A percentile compares a stretch with the other conserved stretches of the same genome.
Evolutionary conservation across 2,888 invertebrate species (phyloP).

Genomic region (Agriopis aurantiaria): DNA sequence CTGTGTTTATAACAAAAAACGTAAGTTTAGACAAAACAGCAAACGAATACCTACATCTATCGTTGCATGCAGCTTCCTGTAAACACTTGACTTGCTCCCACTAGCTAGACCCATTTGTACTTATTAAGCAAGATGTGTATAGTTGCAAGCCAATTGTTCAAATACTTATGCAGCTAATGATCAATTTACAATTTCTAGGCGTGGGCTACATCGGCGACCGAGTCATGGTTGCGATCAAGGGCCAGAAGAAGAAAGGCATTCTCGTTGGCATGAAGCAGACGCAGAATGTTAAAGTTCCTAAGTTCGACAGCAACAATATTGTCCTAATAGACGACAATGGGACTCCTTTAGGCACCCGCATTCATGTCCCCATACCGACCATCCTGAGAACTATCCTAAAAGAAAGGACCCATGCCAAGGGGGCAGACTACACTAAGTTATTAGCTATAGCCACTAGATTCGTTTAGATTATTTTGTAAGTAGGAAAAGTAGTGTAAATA

Average conservation of each 20-base stretch:
- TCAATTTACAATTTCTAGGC: slow-evolving; percentile 56
- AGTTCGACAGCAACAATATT: slow-evolving; percentile 97
- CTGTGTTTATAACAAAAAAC: slow-evolving; percentile 95
- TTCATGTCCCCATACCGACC: slow-evolving; percentile 98
- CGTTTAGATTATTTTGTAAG: slow-evolving; percentile 84
- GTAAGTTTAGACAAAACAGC: slow-evolving; percentile 57
- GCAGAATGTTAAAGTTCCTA: slow-evolving; percentile 93
- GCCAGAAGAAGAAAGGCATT: slow-evolving; percentile 97
- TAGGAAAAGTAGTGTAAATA: slow-evolving; percentile 55
- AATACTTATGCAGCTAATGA: background rate
- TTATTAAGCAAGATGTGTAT: background rate
- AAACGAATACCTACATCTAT: background rate
- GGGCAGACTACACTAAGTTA: slow-evolving; percentile 96
- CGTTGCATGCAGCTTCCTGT: background rate
- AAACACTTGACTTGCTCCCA: background rate
- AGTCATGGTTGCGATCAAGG: slow-evolving; percentile 97
- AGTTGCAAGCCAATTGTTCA: background rate
- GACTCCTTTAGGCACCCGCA: slow-evolving; percentile 97
- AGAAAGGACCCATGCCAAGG: slow-evolving; percentile 92
- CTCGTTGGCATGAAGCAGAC: slow-evolving; percentile 92
- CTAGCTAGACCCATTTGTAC: background rate
- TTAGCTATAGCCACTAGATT: slow-evolving; percentile 95
- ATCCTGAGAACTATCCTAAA: slow-evolving; percentile 93
- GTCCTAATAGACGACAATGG: slow-evolving; percentile 98
- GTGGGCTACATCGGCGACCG: slow-evolving; percentile 91